Conservation (phyloP, 2,888 invertebrate genomes). For the Girardia tigrina region DNA sequence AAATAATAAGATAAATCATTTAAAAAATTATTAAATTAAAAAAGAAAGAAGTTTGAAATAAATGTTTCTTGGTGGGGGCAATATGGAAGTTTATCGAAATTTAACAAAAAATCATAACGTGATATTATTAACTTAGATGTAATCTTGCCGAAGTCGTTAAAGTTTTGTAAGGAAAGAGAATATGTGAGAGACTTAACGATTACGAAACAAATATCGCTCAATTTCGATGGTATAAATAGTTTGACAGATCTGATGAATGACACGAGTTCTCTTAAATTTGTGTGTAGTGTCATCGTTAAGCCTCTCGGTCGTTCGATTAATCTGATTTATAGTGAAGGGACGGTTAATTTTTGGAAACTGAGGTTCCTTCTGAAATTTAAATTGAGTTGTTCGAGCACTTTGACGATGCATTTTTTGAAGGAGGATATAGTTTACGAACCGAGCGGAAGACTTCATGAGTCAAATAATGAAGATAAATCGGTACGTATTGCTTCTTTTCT, state of each 20-base stretch:
- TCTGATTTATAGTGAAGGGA: background rate
- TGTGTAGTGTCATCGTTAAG: background rate
- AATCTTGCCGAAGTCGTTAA: background rate
- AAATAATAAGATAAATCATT: too few species aligned
- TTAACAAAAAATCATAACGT: too few species aligned
- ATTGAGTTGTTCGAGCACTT: background rate
- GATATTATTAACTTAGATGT: too few species aligned
- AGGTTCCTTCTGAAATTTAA: background rate
- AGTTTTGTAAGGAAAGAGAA: background rate
- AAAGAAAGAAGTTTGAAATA: too few species aligned
- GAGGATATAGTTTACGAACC: background rate
- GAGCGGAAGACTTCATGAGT: too few species aligned
- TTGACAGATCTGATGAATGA: conserved; percentile 1
- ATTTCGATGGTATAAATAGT: background rate
- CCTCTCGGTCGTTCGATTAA: background rate
- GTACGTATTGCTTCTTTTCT: too few species aligned
- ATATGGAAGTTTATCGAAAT: background rate
- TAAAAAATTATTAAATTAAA: too few species aligned
- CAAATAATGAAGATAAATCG: background rate
- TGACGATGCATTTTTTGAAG: background rate
- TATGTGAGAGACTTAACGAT: background rate
- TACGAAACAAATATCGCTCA: background rate
- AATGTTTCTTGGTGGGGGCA: too few species aligned
- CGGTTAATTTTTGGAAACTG: background rate
- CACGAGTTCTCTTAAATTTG: background rate